Evolutionary conservation across 2,888 invertebrate species (phyloP).

Genomic region (Nasonia oneida): DNA sequence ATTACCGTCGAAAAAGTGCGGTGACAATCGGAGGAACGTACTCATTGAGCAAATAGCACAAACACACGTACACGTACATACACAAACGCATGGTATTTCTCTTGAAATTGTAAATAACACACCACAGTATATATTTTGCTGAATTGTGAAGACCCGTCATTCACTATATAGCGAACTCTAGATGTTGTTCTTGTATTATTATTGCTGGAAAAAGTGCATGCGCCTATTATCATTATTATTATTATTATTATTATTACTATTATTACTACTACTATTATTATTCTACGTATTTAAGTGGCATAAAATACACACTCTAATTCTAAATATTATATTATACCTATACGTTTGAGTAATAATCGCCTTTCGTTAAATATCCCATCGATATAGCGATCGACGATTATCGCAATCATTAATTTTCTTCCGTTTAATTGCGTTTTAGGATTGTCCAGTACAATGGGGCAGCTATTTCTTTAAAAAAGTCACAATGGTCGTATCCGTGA

Average conservation of each 20-base stretch:
- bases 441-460: conserved; percentile 79
- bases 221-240: conserved; percentile 45
- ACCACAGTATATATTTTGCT: conserved; percentile 60
- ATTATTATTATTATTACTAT: neutral
- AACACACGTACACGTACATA: conserved; percentile 45
- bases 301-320: conserved; percentile 35
- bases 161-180: conserved; percentile 45
- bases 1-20: conserved; percentile 30
- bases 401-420: conserved; percentile 74
- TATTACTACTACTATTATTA: conserved; percentile 6
- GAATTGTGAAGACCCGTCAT: conserved; percentile 32
- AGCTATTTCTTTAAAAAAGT: conserved; percentile 78
- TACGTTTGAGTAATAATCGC: conserved; percentile 59
- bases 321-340: conserved; percentile 22
- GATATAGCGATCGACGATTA: conserved; percentile 59
- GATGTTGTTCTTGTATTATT: conserved; percentile 37
- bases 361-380: conserved; percentile 60
- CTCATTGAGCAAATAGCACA: conserved; percentile 42
- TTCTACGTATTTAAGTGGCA: conserved; percentile 11
- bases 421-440: conserved; percentile 78
- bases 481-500: conserved; percentile 62
- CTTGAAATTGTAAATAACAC: conserved; percentile 72
- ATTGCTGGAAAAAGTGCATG: conserved; percentile 61
- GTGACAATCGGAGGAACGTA: conserved; percentile 21
- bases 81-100: conserved; percentile 70